Evolutionary conservation across 2,113 vertebrate genomes (phyloP).

Genomic region (Perognathus longimembris): DNA sequence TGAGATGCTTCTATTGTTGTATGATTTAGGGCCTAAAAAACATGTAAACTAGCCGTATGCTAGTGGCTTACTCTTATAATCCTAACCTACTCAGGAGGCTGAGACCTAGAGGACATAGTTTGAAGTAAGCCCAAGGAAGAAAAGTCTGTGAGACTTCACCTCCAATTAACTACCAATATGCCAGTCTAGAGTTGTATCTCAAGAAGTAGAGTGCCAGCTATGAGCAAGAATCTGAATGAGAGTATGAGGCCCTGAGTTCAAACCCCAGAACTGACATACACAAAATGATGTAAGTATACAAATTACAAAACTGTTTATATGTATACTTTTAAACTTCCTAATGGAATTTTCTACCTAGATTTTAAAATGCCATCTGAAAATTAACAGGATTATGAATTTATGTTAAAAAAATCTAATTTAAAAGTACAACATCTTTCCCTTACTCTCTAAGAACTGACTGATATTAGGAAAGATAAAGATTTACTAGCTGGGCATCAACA

Average conservation of each 20-base stretch:
- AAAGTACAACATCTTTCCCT: background rate
- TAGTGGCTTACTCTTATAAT: too few relatives aligned
- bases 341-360: slow-evolving; percentile 36
- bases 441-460: background rate
- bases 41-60: too few relatives aligned
- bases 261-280: too few relatives aligned
- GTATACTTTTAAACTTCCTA: background rate
- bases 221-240: too few relatives aligned
- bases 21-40: background rate
- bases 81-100: too few relatives aligned
- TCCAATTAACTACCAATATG: too few relatives aligned
- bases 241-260: too few relatives aligned
- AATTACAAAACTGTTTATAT: background rate
- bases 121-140: too few relatives aligned
- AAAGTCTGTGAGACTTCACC: too few relatives aligned
- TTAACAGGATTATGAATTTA: background rate
- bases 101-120: too few relatives aligned
- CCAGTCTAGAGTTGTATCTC: too few relatives aligned
- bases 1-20: slow-evolving; percentile 12
- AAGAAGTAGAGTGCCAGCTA: too few relatives aligned
- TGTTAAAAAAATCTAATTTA: background rate
- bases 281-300: background rate
- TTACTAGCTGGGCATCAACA: slow-evolving; percentile 38
- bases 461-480: background rate
- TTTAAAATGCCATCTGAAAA: slow-evolving; percentile 31